A percentile compares a stretch with the other conserved stretches of the same genome.
These are phyloP conservation scores for Coranthus polyacanthus DNA, from an alignment of 2,797 vertebrate species.

Conservation along the genomic window DNA sequence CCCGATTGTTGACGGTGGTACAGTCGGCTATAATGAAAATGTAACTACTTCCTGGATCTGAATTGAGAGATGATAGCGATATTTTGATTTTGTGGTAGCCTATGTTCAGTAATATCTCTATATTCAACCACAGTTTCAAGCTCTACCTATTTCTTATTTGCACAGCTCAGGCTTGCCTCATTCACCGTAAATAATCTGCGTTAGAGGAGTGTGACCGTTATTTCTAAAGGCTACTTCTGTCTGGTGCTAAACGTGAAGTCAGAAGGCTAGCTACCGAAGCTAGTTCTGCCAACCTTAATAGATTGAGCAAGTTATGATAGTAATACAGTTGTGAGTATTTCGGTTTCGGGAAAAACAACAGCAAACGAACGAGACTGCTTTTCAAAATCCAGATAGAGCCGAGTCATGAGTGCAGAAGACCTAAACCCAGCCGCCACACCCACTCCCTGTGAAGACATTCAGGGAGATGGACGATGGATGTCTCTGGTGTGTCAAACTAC, in stretches of 20 bases:
- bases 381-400: slow-evolving; percentile 49
- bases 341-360: slow-evolving; percentile 10
- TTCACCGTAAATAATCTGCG: slow-evolving; percentile 7
- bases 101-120: slow-evolving; percentile 27
- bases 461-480: slow-evolving; percentile 93
- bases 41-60: slow-evolving; percentile 76
- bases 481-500: slow-evolving; percentile 87
- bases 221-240: slow-evolving; percentile 19
- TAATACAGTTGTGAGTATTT: slow-evolving; percentile 1
- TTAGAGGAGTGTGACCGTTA: slow-evolving; percentile 11
- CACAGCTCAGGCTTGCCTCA: background rate
- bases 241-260: slow-evolving; percentile 23
- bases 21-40: slow-evolving; percentile 44
- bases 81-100: slow-evolving; percentile 65
- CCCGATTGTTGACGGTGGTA: slow-evolving; percentile 61
- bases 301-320: slow-evolving; percentile 11
- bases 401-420: slow-evolving; percentile 87
- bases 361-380: slow-evolving; percentile 44
- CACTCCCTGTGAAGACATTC: slow-evolving; percentile 85
- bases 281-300: slow-evolving; percentile 42
- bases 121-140: slow-evolving; percentile 13
- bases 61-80: slow-evolving; percentile 60
- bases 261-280: slow-evolving; percentile 66
- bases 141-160: background rate
- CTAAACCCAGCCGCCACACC: slow-evolving; percentile 91